Evolutionary conservation across 2,797 vertebrate species (phyloP).

Genomic region (Centropyge bicolor): DNA sequence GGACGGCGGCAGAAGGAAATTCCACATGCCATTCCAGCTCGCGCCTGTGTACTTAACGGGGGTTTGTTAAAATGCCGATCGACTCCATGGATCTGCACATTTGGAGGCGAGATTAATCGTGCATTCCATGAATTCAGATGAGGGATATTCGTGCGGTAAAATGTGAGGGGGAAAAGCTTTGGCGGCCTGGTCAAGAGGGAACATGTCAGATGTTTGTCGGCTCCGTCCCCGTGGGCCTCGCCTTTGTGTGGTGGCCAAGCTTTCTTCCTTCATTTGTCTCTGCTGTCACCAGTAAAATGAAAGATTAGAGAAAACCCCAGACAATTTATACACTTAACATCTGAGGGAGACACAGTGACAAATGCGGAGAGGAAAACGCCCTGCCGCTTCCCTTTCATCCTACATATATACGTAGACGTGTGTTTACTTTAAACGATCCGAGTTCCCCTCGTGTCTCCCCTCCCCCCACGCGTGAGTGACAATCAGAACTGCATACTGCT

Average conservation of each 20-base stretch:
- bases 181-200: conserved; percentile 15
- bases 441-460: conserved; percentile 4
- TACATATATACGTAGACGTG: conserved; percentile 11
- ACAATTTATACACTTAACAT: conserved; percentile 63
- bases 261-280: conserved; percentile 68
- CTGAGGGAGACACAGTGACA: conserved; percentile 45
- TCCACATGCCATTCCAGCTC: conserved; percentile 10
- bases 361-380: conserved; percentile 47
- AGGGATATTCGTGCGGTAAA: conserved; percentile 20
- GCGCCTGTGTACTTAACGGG: neutral
- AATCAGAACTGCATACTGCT: conserved; percentile 31
- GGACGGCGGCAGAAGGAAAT: conserved; percentile 13
- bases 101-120: conserved; percentile 30
- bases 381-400: conserved; percentile 37
- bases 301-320: conserved; percentile 69
- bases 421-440: conserved; percentile 33
- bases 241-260: conserved; percentile 58
- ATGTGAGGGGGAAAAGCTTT: conserved; percentile 18
- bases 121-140: conserved; percentile 24
- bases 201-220: conserved; percentile 40
- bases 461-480: conserved; percentile 35
- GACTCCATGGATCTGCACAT: conserved; percentile 20
- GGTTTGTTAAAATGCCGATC: conserved; percentile 33
- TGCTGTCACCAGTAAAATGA: conserved; percentile 73
- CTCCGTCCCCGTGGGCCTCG: conserved; percentile 43